phyloP scores from a whole-genome alignment of 2,113 vertebrate species.

The Aix galericulata region DNA sequence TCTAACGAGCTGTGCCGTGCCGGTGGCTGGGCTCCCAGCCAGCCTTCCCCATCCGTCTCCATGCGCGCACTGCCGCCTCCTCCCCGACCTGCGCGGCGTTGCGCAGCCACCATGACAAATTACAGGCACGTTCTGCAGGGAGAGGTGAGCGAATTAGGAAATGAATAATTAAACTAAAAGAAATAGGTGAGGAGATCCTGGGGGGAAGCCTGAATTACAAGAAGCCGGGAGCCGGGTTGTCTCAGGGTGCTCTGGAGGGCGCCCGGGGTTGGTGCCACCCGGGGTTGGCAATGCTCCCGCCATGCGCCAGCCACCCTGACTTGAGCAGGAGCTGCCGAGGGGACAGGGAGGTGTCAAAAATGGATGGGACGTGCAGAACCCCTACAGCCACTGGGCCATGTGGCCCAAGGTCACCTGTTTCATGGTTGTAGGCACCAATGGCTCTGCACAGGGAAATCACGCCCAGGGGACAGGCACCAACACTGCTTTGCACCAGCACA shows the following conservation, averaged over 20 bases:
- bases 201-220: neutral
- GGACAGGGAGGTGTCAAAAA: rapidly evolving
- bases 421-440: rapidly evolving
- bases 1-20: neutral
- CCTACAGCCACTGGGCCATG: rapidly evolving
- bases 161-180: slow-evolving; percentile 43
- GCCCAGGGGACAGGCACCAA: rapidly evolving
- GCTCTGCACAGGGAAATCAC: rapidly evolving
- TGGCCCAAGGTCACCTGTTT: rapidly evolving
- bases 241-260: rapidly evolving
- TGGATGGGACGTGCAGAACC: rapidly evolving
- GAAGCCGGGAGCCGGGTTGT: neutral
- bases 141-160: neutral
- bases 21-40: neutral
- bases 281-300: no score
- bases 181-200: neutral
- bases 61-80: rapidly evolving
- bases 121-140: neutral
- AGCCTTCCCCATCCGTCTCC: rapidly evolving
- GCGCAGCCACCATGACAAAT: neutral
- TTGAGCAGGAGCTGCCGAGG: neutral
- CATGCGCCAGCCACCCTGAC: neutral
- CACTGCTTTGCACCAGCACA: rapidly evolving
- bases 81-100: rapidly evolving
- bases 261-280: no score